phyloP scores from a whole-genome alignment of 1,140 invertebrate genomes.

The Ceratina japonica region DNA sequence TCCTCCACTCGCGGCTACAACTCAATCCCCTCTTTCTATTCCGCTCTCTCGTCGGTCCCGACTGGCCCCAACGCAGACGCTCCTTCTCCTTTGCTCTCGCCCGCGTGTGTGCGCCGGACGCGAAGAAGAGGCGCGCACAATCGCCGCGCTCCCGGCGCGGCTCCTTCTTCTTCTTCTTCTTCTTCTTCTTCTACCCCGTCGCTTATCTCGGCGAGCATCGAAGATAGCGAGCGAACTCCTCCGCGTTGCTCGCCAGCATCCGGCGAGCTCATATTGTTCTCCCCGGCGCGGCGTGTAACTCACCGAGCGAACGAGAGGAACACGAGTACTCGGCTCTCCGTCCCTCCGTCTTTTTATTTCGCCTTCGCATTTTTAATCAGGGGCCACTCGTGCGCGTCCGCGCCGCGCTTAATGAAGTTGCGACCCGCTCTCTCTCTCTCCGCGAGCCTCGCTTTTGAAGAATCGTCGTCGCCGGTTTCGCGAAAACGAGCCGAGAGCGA shows the following conservation, averaged over 20 bases:
- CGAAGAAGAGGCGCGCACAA: constrained; percentile 36
- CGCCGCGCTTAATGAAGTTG: constrained; percentile 13
- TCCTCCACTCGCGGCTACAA: constrained; percentile 80
- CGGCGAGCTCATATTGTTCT: constrained; percentile 76
- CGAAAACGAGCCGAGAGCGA: background rate
- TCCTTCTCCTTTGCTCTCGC: background rate
- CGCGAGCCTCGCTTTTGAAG: background rate
- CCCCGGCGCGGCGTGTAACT: constrained; percentile 61
- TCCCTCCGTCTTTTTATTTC: constrained; percentile 12
- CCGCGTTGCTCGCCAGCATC: constrained; percentile 42
- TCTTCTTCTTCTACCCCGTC: constrained; percentile 29
- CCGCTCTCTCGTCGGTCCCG: constrained; percentile 59
- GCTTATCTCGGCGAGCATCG: constrained; percentile 76
- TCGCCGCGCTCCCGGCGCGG: constrained; percentile 44
- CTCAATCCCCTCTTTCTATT: constrained; percentile 78
- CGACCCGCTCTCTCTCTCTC: too few relatives aligned
- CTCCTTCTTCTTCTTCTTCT: too few relatives aligned
- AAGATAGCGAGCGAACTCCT: constrained; percentile 70
- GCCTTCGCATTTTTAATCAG: constrained; percentile 14
- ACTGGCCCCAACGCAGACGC: constrained; percentile 27
- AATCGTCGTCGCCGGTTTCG: background rate
- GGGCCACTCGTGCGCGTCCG: background rate
- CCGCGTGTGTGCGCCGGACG: constrained; percentile 30
- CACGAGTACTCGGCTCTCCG: background rate
- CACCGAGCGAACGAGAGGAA: constrained; percentile 40